Evolutionary conservation across 1,140 invertebrate species (phyloP).

Genomic region (Microplitis demolitor): DNA sequence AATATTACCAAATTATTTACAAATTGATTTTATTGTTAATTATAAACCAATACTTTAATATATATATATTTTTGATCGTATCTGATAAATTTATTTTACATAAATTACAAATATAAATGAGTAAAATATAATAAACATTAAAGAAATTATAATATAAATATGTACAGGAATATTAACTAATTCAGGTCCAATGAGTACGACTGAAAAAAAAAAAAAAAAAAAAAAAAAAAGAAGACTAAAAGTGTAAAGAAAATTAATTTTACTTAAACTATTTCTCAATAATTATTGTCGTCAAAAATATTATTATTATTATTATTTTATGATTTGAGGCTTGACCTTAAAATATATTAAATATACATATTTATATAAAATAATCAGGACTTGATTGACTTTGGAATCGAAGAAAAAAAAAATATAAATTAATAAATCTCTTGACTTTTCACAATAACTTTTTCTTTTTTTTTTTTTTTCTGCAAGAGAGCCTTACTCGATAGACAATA

Average conservation of each 20-base stretch:
- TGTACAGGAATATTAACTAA: constrained; percentile 2
- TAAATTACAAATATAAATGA: background rate
- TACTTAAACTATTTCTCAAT: background rate
- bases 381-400: background rate
- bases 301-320: background rate
- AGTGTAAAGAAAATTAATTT: background rate
- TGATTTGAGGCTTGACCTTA: background rate
- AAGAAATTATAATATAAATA: background rate
- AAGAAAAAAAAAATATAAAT: too few species aligned
- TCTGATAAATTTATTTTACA: background rate
- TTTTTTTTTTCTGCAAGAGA: too few species aligned
- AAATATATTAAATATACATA: background rate
- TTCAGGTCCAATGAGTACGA: constrained; percentile 16
- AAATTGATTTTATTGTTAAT: too few species aligned
- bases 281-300: background rate
- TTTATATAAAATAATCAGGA: background rate
- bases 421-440: too few species aligned
- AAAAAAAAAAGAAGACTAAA: background rate
- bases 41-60: too few species aligned
- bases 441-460: too few species aligned
- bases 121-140: background rate
- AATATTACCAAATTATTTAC: too few species aligned
- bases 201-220: background rate
- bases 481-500: background rate
- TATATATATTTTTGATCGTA: too few species aligned